Evolutionary conservation across 53 echinoderm and acorn worm genomes (phyloP), one percentile per base, ranked within the genome.

Genomic region (Holothuria scabra): DNA sequence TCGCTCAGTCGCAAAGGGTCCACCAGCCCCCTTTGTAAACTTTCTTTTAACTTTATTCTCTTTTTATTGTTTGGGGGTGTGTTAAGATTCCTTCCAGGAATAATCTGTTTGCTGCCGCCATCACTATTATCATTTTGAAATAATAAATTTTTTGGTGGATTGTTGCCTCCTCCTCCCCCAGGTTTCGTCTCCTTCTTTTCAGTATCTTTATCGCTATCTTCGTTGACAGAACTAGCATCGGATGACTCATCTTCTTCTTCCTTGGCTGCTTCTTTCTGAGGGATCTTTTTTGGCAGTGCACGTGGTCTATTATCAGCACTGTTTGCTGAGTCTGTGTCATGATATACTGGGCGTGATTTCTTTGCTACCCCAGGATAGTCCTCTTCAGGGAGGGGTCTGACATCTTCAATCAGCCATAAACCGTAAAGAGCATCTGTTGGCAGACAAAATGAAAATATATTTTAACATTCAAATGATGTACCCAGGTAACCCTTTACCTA

Each of bases 341-440:
- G 38, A n/a, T 58, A 62, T 14, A 76, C 76, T 23, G 65, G 82
- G 12, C 46, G 81, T 46, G 12, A 68, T 28, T 25, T 20, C 78
- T 87, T 84, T 28, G 84, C 84, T 12, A 87, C 78, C 55, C 66
- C 57, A 29, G 87, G 87, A 28, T 87, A 87, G 31, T 96, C 96
- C 0, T 91, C 81, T 10, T 91, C 86, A 24, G 79, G 85, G 4
- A 96, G 69, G 25, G 89, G 85, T 58, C 82, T 74, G 19, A 96
- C 89, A 79, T 90, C 91, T 71, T 96, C 96, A 0, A 91, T 89
- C 35, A 91, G 87, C 96, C 96, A 96, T 4, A 96, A 67, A 28
- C 93, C 93, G 35, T 93, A 86, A 28, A 96, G 81, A 46, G 90
- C 91, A 80, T 96, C 96, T 81, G 82, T n/a, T 25, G 44, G n/a